A percentile compares a stretch with the other conserved stretches of the same genome.
Conservation (phyloP, 2,113 vertebrate genomes). For the Guaruba guarouba region DNA sequence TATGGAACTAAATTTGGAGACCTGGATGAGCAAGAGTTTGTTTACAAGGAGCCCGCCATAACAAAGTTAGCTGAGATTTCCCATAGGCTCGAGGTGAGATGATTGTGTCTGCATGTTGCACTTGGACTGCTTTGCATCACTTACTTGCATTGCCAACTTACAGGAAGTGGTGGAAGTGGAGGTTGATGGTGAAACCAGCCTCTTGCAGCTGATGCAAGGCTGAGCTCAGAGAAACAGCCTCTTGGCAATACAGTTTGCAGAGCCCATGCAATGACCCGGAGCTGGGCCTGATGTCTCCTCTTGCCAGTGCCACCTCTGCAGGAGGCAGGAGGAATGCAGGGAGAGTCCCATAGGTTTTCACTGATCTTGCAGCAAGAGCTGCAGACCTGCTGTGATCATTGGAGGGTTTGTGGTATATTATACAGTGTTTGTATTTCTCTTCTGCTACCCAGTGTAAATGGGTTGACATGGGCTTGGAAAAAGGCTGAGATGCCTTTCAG, state of each 20-base stretch:
- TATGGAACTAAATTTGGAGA: slow-evolving; percentile 97
- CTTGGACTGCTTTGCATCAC: background rate
- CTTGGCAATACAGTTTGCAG: background rate
- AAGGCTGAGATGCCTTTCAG: background rate
- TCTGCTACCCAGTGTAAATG: background rate
- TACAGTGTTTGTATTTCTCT: background rate
- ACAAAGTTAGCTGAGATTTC: slow-evolving; percentile 97
- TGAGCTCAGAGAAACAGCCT: background rate
- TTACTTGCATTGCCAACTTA: background rate
- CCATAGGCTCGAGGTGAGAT: slow-evolving; percentile 91
- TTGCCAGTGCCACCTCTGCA: background rate
- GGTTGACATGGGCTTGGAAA: background rate
- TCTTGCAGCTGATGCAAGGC: background rate
- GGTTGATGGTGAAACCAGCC: background rate
- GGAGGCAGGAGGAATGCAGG: background rate
- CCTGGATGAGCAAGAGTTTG: slow-evolving; percentile 97
- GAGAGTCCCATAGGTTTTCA: background rate
- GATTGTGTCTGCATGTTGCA: background rate
- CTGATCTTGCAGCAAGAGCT: background rate
- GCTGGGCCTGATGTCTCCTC: background rate
- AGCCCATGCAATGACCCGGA: background rate
- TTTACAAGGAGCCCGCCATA: slow-evolving; percentile 98
- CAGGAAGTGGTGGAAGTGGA: background rate
- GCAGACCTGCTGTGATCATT: background rate
- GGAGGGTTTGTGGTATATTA: background rate